Percentiles rank a stretch among this genome's conserved stretches.
These are phyloP conservation scores for Plotosus lineatus DNA, from an alignment of 2,113 vertebrate genomes.

Conservation along the genomic window DNA sequence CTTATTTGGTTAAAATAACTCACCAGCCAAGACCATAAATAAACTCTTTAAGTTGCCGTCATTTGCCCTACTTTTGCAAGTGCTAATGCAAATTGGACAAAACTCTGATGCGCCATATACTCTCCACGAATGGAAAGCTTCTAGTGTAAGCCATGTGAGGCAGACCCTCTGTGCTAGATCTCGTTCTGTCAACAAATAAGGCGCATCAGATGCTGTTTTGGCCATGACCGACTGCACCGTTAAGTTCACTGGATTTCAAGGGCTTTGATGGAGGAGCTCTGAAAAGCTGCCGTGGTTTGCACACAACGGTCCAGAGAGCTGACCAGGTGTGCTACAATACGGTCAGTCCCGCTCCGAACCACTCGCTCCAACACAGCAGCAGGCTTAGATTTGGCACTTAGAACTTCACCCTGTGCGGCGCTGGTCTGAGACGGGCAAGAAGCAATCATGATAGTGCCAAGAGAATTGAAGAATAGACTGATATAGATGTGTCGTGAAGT, in stretches of 20 bases:
- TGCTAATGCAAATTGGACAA: constrained; percentile 43
- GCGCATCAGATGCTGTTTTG: constrained; percentile 80
- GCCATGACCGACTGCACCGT: constrained; percentile 63
- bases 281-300: constrained; percentile 53
- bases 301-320: constrained; percentile 46
- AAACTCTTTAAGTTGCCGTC: constrained; percentile 29
- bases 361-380: constrained; percentile 43
- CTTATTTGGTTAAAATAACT: neutral
- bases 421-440: constrained; percentile 32
- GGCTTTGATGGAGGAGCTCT: constrained; percentile 60
- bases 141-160: constrained; percentile 65
- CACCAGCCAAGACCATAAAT: neutral
- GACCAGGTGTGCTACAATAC: constrained; percentile 75
- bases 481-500: constrained; percentile 31
- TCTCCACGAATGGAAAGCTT: constrained; percentile 44
- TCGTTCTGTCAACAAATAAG: constrained; percentile 78
- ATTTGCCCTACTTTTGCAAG: constrained; percentile 49
- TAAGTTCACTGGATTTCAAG: constrained; percentile 75
- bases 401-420: constrained; percentile 49
- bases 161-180: constrained; percentile 73
- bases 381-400: constrained; percentile 61
- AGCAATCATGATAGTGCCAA: constrained; percentile 68
- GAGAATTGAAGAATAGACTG: constrained; percentile 49
- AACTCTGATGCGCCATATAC: constrained; percentile 32
- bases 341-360: constrained; percentile 63